phyloP scores from a whole-genome alignment of 2,888 invertebrate genomes.

The Thymelicus sylvestris region DNA sequence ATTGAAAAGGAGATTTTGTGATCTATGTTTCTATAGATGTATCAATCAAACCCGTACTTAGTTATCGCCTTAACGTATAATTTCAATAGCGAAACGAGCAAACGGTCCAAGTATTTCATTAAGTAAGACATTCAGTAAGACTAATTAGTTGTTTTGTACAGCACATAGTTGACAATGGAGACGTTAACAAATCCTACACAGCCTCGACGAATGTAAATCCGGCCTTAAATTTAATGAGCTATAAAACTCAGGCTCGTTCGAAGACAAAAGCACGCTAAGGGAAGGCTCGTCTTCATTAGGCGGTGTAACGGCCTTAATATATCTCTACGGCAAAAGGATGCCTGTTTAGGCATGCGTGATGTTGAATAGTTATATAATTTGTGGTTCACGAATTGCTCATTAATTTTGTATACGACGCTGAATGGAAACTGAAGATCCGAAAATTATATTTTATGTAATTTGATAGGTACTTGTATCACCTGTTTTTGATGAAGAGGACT shows the following conservation, averaged over 20 bases:
- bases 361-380: constrained; percentile 33
- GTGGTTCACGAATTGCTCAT: constrained; percentile 34
- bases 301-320: constrained; percentile 38
- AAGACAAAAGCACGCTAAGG: constrained; percentile 71
- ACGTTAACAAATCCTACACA: constrained; percentile 49
- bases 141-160: constrained; percentile 10
- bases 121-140: neutral
- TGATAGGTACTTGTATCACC: too few relatives aligned
- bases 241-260: constrained; percentile 72
- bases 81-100: too few relatives aligned
- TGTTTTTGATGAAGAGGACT: too few relatives aligned
- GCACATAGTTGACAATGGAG: constrained; percentile 44
- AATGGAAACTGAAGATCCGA: neutral
- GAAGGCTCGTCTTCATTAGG: constrained; percentile 65
- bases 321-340: constrained; percentile 38
- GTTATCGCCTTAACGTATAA: too few relatives aligned
- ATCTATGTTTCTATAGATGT: too few relatives aligned
- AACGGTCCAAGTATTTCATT: neutral
- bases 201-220: constrained; percentile 68
- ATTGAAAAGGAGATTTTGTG: too few relatives aligned
- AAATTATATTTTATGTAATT: too few relatives aligned
- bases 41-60: too few relatives aligned
- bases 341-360: constrained; percentile 36
- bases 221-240: constrained; percentile 77
- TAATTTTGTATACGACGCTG: constrained; percentile 17